These are phyloP conservation scores for Pachyseris speciosa DNA, from an alignment of 64 coral and sea anemone genomes.

Conservation along the genomic window DNA sequence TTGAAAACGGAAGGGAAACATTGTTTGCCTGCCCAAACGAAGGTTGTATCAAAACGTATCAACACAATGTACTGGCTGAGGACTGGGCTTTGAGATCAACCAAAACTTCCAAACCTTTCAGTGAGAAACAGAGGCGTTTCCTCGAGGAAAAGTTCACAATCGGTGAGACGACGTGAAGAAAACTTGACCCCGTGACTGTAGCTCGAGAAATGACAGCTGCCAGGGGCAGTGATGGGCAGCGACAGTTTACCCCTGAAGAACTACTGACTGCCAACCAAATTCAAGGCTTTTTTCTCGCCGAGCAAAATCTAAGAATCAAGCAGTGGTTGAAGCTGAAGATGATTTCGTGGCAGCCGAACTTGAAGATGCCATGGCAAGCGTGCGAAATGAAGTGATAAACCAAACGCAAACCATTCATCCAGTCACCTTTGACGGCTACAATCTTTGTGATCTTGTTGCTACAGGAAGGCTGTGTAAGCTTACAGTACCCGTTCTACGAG, in stretches of 20 bases:
- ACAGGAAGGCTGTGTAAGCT: not conserved
- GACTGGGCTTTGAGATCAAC: conserved; percentile 69
- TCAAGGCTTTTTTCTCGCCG: conserved; percentile 9
- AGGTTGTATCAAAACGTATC: too few species aligned
- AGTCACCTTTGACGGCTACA: too few species aligned
- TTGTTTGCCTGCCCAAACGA: too few species aligned
- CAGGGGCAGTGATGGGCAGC: too few species aligned
- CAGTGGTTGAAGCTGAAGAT: too few species aligned
- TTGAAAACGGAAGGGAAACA: too few species aligned
- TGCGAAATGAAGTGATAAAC: not conserved
- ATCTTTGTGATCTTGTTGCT: too few species aligned
- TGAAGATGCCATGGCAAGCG: not conserved
- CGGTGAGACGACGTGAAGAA: conserved; percentile 38
- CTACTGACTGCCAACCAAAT: not conserved
- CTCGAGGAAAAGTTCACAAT: too few species aligned
- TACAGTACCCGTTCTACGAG: too few species aligned
- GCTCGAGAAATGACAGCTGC: conserved; percentile 22
- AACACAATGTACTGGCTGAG: conserved; percentile 6
- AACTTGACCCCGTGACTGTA: conserved; percentile 31
- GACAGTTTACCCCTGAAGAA: not conserved
- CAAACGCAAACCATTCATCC: not conserved
- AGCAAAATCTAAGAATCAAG: too few species aligned
- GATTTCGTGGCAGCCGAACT: not conserved
- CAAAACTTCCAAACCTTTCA: conserved; percentile 25
- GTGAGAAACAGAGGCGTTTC: conserved; percentile 46